These are phyloP conservation scores for Lasioglossum villosulum DNA, from an alignment of 2,888 invertebrate species.

Conservation along the genomic window DNA sequence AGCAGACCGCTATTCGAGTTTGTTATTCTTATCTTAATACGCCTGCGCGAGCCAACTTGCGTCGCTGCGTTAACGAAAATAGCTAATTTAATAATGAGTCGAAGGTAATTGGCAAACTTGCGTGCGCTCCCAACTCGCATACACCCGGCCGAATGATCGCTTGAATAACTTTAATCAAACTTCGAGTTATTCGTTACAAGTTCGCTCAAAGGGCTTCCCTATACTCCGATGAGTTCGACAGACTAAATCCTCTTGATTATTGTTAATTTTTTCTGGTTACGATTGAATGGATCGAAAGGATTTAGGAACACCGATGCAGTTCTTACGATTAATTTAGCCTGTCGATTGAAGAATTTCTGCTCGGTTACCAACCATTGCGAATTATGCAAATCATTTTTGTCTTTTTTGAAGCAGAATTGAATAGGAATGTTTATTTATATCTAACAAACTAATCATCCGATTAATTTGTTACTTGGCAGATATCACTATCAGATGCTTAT, in stretches of 20 bases:
- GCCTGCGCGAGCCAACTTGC: neutral
- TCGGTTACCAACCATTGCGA: neutral
- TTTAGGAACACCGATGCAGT: neutral
- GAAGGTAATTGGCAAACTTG: conserved; percentile 6
- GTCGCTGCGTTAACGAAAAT: neutral
- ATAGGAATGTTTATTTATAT: too few species aligned
- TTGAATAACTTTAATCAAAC: neutral
- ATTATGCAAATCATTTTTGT: neutral
- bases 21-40: neutral
- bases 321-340: neutral
- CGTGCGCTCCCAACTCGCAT: neutral
- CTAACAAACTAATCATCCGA: too few species aligned
- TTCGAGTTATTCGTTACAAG: neutral
- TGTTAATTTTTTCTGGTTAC: neutral
- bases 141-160: neutral
- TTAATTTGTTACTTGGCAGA: too few species aligned
- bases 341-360: neutral
- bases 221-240: neutral
- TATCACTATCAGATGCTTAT: too few species aligned
- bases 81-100: neutral
- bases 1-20: neutral
- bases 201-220: neutral
- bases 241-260: neutral
- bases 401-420: too few species aligned
- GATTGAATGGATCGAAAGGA: neutral